Evolutionary conservation across 2,113 vertebrate species (phyloP).

Genomic region (Erinaceus europaeus): DNA sequence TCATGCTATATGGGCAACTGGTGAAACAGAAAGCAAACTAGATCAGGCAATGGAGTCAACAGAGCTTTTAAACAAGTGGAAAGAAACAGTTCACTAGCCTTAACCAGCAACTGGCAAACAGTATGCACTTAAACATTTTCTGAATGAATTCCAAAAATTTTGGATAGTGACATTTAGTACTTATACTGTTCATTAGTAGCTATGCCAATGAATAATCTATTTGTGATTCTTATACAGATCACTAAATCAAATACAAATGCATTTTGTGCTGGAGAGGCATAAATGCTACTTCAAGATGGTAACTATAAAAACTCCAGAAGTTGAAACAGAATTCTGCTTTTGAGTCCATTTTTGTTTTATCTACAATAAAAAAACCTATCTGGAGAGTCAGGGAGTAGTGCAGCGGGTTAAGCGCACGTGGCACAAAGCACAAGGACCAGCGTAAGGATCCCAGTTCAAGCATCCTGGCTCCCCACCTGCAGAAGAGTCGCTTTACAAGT

Average conservation of each 20-base stretch:
- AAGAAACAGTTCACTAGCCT: background rate
- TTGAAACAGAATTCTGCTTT: background rate
- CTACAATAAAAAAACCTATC: background rate
- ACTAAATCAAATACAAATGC: constrained; percentile 9
- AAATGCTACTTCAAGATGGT: background rate
- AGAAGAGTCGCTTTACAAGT: no score
- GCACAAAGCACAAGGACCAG: no score
- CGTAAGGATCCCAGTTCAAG: no score
- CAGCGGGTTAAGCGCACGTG: no score
- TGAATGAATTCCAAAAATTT: background rate
- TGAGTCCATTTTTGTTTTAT: constrained; percentile 2
- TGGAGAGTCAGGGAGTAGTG: no score
- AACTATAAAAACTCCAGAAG: background rate
- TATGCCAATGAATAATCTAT: background rate
- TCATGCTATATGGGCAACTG: background rate
- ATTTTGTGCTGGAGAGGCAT: background rate
- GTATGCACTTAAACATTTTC: background rate
- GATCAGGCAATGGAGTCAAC: background rate
- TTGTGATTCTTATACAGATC: background rate
- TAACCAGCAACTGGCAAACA: background rate
- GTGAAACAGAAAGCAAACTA: background rate
- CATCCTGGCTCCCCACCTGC: no score
- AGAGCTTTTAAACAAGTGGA: background rate
- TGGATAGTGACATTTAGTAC: background rate
- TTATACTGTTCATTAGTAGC: background rate